These are phyloP conservation scores for Stictocephala bisonia DNA, from an alignment of 2,888 invertebrate genomes.

Conservation along the genomic window DNA sequence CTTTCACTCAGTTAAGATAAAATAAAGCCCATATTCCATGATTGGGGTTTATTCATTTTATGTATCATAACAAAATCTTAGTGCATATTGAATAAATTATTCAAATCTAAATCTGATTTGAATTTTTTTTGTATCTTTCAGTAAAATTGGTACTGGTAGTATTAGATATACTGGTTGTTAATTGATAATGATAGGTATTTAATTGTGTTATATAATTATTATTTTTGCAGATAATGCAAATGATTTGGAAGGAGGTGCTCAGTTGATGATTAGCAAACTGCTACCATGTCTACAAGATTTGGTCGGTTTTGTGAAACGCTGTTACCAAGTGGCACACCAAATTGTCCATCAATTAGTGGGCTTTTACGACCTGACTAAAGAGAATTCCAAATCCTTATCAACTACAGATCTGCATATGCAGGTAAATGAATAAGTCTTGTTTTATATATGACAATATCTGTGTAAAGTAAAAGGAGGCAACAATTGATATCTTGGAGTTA, in stretches of 20 bases:
- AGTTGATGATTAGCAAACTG: slow-evolving; percentile 66
- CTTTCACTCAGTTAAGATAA: too few species aligned
- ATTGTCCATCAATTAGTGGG: slow-evolving; percentile 81
- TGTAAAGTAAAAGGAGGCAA: too few species aligned
- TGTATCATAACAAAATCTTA: too few species aligned
- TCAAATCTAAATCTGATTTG: not conserved
- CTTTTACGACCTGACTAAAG: slow-evolving; percentile 66
- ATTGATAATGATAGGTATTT: not conserved
- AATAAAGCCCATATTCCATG: too few species aligned
- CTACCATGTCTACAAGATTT: slow-evolving; percentile 69
- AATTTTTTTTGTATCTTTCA: not conserved
- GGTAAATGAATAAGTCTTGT: too few species aligned
- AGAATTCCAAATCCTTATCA: slow-evolving; percentile 65
- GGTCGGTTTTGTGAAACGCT: slow-evolving; percentile 75
- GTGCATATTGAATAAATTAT: too few species aligned
- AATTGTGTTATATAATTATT: not conserved
- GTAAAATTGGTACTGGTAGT: too few species aligned
- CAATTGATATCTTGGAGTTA: too few species aligned
- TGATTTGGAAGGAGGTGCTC: slow-evolving; percentile 65
- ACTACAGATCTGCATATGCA: slow-evolving; percentile 61
- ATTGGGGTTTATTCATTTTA: too few species aligned
- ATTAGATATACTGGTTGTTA: not conserved
- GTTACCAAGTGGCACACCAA: slow-evolving; percentile 77
- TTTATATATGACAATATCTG: too few species aligned
- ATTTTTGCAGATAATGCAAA: slow-evolving; percentile 60